Evolutionary conservation across 2,888 invertebrate species (phyloP).

Genomic region (Oscheius sp.): DNA sequence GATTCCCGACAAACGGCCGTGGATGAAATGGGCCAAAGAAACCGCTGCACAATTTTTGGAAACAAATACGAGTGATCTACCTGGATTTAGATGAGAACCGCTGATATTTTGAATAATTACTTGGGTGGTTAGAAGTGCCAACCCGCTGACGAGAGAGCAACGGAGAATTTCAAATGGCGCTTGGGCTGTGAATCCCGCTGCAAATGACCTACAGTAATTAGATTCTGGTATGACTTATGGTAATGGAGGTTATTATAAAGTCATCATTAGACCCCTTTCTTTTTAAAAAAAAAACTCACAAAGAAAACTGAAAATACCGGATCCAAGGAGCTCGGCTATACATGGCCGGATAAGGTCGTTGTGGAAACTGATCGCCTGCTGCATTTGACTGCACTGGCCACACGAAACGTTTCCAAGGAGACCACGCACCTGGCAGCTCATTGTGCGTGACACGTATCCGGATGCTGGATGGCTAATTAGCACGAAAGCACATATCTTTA

Average conservation of each 20-base stretch:
- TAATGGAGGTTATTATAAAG: neutral
- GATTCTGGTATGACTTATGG: neutral
- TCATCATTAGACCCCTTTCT: neutral
- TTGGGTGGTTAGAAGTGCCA: conserved; percentile 17
- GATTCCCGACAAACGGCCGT: neutral
- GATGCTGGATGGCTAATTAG: neutral
- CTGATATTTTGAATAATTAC: conserved; percentile 2
- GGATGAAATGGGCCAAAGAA: neutral
- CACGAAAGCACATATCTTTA: neutral
- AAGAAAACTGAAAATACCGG: conserved; percentile 15
- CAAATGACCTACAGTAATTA: neutral
- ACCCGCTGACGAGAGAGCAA: neutral
- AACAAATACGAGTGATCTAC: neutral
- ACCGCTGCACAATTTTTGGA: neutral
- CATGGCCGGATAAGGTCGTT: conserved; percentile 13
- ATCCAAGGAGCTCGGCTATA: neutral
- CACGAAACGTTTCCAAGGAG: conserved; percentile 1
- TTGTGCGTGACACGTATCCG: neutral
- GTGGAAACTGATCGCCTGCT: conserved; percentile 5
- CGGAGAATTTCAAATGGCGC: neutral
- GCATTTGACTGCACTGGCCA: too few species aligned
- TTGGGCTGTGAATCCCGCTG: conserved; percentile 1
- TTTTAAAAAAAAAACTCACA: neutral
- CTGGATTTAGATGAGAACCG: conserved; percentile 30
- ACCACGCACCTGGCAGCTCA: neutral